A percentile compares a stretch with the other conserved stretches of the same genome.
Conservation (phyloP, 1,140 invertebrate genomes). For the Apocrypta bakeri region DNA sequence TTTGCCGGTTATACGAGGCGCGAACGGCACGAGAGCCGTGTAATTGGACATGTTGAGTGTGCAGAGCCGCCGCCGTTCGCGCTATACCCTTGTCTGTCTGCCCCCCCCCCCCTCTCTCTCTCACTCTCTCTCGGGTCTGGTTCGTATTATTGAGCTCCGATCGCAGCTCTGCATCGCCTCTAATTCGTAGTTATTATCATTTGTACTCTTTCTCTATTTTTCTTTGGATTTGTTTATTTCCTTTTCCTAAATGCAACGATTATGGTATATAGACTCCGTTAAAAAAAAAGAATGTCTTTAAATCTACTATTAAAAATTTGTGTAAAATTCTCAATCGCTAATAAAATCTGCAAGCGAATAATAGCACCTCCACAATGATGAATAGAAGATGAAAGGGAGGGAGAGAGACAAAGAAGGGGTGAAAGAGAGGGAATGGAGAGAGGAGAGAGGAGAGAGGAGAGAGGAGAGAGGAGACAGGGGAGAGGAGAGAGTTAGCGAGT, state of each 20-base stretch:
- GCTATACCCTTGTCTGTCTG: neutral
- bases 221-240: neutral
- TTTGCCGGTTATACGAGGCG: slow-evolving; percentile 36
- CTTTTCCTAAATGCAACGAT: too few species aligned
- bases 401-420: too few species aligned
- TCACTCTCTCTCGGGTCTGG: neutral
- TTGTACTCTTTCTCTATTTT: neutral
- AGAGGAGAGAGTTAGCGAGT: neutral
- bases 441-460: slow-evolving; percentile 5
- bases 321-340: neutral
- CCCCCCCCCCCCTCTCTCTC: too few species aligned
- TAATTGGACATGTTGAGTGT: slow-evolving; percentile 61
- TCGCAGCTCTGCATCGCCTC: neutral
- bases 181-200: neutral
- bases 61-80: neutral
- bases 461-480: neutral
- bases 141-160: neutral
- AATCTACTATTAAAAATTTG: neutral
- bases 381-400: slow-evolving; percentile 21
- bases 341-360: neutral
- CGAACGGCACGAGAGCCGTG: slow-evolving; percentile 54
- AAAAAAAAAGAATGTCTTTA: neutral
- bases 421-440: too few species aligned
- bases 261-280: too few species aligned
- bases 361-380: neutral